Base-by-base conservation (phyloP, 2,797 vertebrate species). In the Chelidonichthys spinosus region DNA sequence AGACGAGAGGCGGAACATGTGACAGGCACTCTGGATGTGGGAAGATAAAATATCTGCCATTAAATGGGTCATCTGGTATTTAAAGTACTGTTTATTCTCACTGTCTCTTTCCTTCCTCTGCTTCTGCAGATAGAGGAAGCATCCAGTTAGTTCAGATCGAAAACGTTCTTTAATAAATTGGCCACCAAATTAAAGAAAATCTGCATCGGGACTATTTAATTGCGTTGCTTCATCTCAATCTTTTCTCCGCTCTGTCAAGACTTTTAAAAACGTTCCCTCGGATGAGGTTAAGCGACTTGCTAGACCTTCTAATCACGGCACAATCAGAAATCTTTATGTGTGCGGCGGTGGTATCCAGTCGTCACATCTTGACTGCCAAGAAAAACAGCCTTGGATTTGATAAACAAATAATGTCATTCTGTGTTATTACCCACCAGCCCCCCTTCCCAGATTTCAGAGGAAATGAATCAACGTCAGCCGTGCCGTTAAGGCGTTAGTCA, bases 321-420 rank as follows among this genome's bases (percentile, higher is more conserved):
- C 92, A 92, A 95, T 94, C 95, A 94, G 91, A 94, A 95, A 94
- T 92, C 90, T 55, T 13, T 40, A 49, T 25, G 78, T 7, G 49
- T 42, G 74, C 36, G 6, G 68, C 7, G 40, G 47, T 9, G 65
- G 78, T 86, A 86, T 90, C 85, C 92, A 93, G 91, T 95, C 94
- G 90, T 94, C 95, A 94, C 92, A 93, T 93, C 93, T 93, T 82
- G 89, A 95, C 81, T 90, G 89, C 89, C 88, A 91, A 95, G 93
- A 82, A 94, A 96, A 93, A 92, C 92, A 81, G 90, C 92, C 87
- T 89, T 84, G 90, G 90, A 95, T 95, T 93, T 96, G 95, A 96
- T 96, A 96, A 97, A 97, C 96, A 97, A 97, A 96, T 96, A 97
- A 96, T 95, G 95, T 95, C 95, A 96, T 94, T 96, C 95, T 93